Conservation (phyloP, 2,888 invertebrate genomes). For the Rapana venosa region DNA sequence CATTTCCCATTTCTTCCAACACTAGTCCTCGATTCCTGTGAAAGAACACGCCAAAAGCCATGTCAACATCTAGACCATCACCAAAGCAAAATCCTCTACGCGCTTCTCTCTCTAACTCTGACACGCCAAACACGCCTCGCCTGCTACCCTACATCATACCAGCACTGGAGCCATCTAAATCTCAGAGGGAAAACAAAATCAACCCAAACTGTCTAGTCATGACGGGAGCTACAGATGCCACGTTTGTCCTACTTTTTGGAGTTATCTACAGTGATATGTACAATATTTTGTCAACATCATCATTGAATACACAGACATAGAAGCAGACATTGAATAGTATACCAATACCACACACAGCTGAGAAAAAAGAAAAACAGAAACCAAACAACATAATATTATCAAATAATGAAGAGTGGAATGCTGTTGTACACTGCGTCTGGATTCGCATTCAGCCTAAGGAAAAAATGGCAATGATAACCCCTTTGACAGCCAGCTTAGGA, state of each 20-base stretch:
- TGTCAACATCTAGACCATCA: no score
- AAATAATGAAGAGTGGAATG: neutral
- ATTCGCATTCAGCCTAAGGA: neutral
- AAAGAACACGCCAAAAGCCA: no score
- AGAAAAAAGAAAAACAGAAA: neutral
- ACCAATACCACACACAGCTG: neutral
- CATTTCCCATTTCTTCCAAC: no score
- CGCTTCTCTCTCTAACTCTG: no score
- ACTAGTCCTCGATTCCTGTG: no score
- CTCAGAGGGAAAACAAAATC: no score
- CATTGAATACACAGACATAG: neutral
- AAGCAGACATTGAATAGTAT: neutral
- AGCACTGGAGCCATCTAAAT: no score
- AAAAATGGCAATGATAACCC: neutral
- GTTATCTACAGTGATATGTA: neutral
- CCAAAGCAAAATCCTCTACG: no score
- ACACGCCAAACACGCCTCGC: no score
- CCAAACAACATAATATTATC: neutral
- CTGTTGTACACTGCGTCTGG: neutral
- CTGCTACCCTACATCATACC: no score
- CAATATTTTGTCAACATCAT: neutral
- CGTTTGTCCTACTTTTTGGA: neutral
- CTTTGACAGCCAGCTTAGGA: no score
- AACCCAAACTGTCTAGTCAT: no score
- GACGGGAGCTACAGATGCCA: neutral